phyloP scores from a whole-genome alignment of 1,140 invertebrate genomes.

The Leucophenga varia region DNA sequence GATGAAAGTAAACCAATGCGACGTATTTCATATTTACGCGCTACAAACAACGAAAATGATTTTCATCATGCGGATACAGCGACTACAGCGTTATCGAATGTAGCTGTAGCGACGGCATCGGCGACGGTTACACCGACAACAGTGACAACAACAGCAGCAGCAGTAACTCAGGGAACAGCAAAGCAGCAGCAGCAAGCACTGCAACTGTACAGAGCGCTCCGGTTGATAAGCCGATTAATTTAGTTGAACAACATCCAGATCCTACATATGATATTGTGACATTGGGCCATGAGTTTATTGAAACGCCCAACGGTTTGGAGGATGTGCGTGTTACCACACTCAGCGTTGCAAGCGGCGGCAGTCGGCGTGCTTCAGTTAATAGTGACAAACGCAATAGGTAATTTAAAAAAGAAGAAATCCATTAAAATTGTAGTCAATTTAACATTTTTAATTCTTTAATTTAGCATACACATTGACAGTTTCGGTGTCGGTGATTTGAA shows the following conservation, averaged over 20 bases:
- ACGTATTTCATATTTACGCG: conserved; percentile 87
- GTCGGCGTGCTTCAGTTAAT: conserved; percentile 44
- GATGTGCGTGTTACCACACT: conserved; percentile 31
- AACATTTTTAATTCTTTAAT: background rate
- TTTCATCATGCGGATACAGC: conserved; percentile 40
- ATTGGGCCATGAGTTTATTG: conserved; percentile 40
- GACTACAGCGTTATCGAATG: conserved; percentile 61
- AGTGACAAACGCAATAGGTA: conserved; percentile 51
- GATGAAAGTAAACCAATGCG: conserved; percentile 83
- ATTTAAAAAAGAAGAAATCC: background rate
- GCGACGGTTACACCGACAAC: conserved; percentile 51
- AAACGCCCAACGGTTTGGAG: conserved; percentile 41
- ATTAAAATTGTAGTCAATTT: background rate
- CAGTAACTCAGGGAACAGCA: conserved; percentile 24
- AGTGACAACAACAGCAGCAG: conserved; percentile 9
- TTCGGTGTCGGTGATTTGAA: conserved; percentile 14
- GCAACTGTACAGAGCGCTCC: too few relatives aligned
- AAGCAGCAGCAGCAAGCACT: too few relatives aligned
- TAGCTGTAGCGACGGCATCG: conserved; percentile 66
- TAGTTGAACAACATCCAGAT: conserved; percentile 47
- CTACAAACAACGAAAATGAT: conserved; percentile 63
- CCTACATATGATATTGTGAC: conserved; percentile 47
- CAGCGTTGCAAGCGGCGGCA: conserved; percentile 13
- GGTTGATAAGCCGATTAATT: too few relatives aligned
- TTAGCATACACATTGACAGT: conserved; percentile 45